A percentile compares a stretch with the other conserved stretches of the same genome.
Conservation (phyloP, 2,888 invertebrate species). For the Ochlodes sylvanus region DNA sequence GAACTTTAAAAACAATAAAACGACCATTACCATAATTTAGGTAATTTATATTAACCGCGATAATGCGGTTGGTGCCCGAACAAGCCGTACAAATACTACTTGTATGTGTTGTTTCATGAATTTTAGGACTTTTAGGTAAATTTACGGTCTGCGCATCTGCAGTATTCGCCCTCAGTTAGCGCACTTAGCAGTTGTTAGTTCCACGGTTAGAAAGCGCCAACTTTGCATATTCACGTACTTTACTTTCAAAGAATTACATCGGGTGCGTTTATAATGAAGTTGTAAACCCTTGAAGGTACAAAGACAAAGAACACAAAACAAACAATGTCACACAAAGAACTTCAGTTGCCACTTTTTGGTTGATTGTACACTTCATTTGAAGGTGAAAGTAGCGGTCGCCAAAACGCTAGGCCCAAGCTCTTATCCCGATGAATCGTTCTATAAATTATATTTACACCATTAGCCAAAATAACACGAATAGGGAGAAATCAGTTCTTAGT, state of each 20-base stretch:
- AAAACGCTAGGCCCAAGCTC: background rate
- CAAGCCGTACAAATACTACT: background rate
- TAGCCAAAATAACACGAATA: no score
- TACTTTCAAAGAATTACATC: constrained; percentile 11
- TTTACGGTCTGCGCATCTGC: constrained; percentile 19
- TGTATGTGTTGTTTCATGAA: background rate
- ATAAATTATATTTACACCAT: no score
- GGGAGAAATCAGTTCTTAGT: no score
- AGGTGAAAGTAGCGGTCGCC: no score
- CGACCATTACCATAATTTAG: no score
- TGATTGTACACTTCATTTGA: no score
- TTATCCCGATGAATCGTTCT: no score
- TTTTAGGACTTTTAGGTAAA: constrained; percentile 1
- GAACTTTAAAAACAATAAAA: no score
- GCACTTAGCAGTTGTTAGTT: constrained; percentile 13
- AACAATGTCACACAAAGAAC: no score
- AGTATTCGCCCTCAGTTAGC: constrained; percentile 7
- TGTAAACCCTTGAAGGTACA: background rate
- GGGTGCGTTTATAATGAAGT: constrained; percentile 15
- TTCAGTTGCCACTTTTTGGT: no score
- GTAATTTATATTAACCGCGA: background rate
- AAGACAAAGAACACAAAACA: no score
- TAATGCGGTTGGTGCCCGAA: background rate
- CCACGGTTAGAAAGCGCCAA: constrained; percentile 13
- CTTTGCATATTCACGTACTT: constrained; percentile 25